Conservation (phyloP, 2,113 vertebrate genomes). For the Antigone vipio region DNA sequence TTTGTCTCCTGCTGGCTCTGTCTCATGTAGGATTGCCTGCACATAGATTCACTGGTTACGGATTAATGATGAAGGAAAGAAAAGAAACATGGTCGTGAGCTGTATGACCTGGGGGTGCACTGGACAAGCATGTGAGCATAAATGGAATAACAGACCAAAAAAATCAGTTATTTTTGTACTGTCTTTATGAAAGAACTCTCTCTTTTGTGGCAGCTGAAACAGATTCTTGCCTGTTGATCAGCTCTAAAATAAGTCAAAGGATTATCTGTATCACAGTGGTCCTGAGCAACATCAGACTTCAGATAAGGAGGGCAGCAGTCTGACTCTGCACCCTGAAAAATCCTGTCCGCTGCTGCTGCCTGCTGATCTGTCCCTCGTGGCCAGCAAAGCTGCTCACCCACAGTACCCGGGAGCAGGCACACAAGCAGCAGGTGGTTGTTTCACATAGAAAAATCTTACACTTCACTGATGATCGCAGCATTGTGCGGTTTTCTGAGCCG, state of each 20-base stretch:
- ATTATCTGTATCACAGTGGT: background rate
- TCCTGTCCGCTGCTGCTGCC: background rate
- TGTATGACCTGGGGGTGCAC: background rate
- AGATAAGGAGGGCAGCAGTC: background rate
- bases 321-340: background rate
- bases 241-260: background rate
- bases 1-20: slow-evolving; percentile 49
- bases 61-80: background rate
- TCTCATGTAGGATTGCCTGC: slow-evolving; percentile 16
- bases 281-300: background rate
- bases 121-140: background rate
- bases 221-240: background rate
- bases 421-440: background rate
- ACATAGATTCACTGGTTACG: background rate
- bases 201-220: background rate
- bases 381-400: background rate
- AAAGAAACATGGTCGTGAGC: background rate
- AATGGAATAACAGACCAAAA: background rate
- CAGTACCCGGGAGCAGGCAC: background rate
- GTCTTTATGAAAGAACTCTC: background rate
- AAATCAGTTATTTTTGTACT: background rate
- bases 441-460: background rate
- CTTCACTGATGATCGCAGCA: background rate
- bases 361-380: fast-evolving
- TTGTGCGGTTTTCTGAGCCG: background rate